These are phyloP conservation scores for Hesperophylax magnus DNA, from an alignment of 1,140 invertebrate genomes.

Conservation along the genomic window DNA sequence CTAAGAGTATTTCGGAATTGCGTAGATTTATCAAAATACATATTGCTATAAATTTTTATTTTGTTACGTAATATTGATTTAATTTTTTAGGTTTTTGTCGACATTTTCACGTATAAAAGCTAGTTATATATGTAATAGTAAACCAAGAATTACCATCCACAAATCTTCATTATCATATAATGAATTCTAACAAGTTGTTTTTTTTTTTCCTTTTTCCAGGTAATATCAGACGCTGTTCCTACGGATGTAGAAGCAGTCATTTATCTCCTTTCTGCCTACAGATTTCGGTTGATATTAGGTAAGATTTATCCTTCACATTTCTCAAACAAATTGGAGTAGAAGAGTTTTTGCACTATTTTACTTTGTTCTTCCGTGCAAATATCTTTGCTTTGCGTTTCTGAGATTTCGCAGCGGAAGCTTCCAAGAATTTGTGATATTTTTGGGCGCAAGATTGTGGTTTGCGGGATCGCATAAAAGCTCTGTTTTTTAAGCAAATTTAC, in stretches of 20 bases:
- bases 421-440: background rate
- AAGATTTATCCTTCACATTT: constrained; percentile 8
- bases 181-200: background rate
- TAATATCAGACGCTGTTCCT: background rate
- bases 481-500: background rate
- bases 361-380: background rate
- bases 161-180: background rate
- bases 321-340: background rate
- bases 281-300: constrained; percentile 2
- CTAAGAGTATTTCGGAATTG: no score
- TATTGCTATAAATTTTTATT: no score
- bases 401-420: background rate
- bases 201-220: background rate
- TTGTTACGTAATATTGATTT: no score
- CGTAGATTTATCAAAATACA: no score
- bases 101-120: background rate
- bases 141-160: background rate
- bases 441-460: background rate
- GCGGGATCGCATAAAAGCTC: background rate
- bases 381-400: background rate
- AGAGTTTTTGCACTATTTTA: constrained; percentile 4
- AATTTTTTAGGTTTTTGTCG: background rate
- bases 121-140: background rate
- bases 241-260: background rate
- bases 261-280: background rate